These are phyloP conservation scores for Drosophila seclusa DNA, from an alignment of 2,888 invertebrate genomes.

Conservation along the genomic window DNA sequence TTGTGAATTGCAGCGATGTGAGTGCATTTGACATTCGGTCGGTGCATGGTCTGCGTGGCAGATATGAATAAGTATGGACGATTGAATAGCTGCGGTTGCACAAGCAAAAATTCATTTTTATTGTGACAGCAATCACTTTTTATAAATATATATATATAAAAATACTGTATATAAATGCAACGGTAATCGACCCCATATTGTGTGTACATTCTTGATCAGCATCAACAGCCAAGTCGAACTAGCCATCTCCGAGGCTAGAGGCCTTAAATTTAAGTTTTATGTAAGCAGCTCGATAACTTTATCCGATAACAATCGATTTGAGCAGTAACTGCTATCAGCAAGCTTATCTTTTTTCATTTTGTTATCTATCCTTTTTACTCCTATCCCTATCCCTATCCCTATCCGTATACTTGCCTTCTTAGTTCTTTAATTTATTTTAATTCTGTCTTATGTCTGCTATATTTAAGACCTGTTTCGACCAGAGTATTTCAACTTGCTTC, in stretches of 20 bases:
- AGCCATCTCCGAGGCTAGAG: neutral
- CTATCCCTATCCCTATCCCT: neutral
- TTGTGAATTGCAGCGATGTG: neutral
- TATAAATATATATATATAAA: neutral
- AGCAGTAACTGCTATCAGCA: neutral
- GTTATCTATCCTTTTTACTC: neutral
- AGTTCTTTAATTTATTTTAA: neutral
- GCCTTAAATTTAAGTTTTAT: neutral
- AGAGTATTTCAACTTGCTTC: neutral
- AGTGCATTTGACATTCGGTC: neutral
- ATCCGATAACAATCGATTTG: neutral
- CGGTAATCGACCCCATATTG: neutral
- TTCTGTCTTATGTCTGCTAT: neutral
- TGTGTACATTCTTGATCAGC: neutral
- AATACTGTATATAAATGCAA: no score
- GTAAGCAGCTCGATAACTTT: neutral
- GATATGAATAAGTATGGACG: neutral
- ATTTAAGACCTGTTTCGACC: no score
- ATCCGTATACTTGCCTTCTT: neutral
- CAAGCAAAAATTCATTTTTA: neutral
- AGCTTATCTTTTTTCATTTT: neutral
- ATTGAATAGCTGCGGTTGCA: neutral
- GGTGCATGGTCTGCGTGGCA: neutral
- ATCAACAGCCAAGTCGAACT: neutral
- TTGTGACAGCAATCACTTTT: neutral